Conservation (phyloP, 2,797 vertebrate genomes). For the Tokudaia tokunoshimensis region DNA sequence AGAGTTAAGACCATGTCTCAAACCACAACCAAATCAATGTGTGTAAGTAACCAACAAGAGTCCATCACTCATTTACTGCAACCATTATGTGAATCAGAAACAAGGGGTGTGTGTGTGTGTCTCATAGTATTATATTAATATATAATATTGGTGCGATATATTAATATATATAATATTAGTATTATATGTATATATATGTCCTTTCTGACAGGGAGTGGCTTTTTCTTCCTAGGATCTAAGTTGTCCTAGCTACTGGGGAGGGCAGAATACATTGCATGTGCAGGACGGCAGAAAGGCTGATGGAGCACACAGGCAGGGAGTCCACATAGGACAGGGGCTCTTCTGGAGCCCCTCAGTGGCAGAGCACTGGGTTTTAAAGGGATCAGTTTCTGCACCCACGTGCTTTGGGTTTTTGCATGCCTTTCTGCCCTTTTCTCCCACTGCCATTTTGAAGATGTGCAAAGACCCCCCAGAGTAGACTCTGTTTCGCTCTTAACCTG, state of each 20-base stretch:
- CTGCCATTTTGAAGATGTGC: neutral
- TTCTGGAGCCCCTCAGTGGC: neutral
- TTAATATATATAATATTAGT: no score
- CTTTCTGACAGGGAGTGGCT: conserved; percentile 2
- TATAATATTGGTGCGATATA: no score
- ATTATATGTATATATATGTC: no score
- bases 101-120: neutral
- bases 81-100: neutral
- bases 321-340: neutral
- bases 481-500: conserved; percentile 1
- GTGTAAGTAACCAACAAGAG: neutral
- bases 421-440: neutral
- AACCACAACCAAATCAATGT: neutral
- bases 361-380: neutral
- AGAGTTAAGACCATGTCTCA: neutral
- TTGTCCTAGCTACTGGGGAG: neutral
- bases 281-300: neutral
- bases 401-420: neutral
- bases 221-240: neutral
- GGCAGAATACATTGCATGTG: neutral
- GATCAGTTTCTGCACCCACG: neutral
- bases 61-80: neutral
- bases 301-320: neutral
- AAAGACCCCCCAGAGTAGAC: neutral
- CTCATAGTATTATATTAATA: no score